These are phyloP conservation scores for Periophthalmus magnuspinnatus DNA, from an alignment of 2,797 vertebrate species.

Conservation along the genomic window DNA sequence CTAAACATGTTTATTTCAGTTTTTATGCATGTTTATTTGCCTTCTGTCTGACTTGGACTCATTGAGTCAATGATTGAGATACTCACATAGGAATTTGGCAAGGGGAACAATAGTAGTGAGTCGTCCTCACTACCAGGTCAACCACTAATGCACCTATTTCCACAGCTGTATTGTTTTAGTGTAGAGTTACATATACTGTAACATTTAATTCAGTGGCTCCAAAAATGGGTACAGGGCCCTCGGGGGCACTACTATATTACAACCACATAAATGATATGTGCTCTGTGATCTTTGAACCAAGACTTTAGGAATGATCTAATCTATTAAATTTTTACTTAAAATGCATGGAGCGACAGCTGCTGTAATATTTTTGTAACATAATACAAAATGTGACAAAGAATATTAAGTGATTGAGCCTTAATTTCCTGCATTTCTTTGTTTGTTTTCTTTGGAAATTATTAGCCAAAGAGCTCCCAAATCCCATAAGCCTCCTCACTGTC, in stretches of 20 bases:
- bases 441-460: not conserved
- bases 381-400: not conserved
- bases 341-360: not conserved
- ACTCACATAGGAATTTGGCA: too few species aligned
- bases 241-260: too few species aligned
- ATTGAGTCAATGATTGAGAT: too few species aligned
- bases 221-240: not conserved
- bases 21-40: too few species aligned
- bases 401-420: not conserved
- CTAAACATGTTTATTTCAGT: too few species aligned
- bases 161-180: not conserved
- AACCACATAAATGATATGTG: too few species aligned
- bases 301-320: not conserved
- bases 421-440: not conserved
- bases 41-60: too few species aligned
- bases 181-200: not conserved
- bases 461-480: slow-evolving; percentile 31
- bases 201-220: not conserved
- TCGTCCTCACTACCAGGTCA: too few species aligned
- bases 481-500: slow-evolving; percentile 26
- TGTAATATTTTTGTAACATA: not conserved
- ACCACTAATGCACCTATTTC: not conserved
- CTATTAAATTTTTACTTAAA: not conserved
- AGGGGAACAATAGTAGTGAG: too few species aligned
- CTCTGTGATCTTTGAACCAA: too few species aligned